A percentile compares a stretch with the other conserved stretches of the same genome.
Conservation (phyloP, 2,797 vertebrate species). For the Poeciliopsis presidionis region DNA sequence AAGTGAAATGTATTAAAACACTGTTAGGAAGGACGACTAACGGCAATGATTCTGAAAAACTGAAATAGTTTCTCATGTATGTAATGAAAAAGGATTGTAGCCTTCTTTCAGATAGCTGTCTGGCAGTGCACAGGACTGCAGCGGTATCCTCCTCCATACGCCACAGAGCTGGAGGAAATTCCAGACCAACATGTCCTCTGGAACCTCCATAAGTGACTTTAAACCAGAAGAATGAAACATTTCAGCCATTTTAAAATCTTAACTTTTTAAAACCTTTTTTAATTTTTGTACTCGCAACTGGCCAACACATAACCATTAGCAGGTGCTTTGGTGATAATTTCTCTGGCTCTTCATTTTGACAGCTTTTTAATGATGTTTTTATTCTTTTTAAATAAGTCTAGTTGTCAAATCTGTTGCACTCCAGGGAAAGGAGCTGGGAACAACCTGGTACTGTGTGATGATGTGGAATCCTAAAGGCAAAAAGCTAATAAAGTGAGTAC, state of each 20-base stretch:
- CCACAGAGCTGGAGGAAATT: not conserved
- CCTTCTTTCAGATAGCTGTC: not conserved
- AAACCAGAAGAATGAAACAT: not conserved
- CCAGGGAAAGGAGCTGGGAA: not conserved
- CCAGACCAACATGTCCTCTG: not conserved
- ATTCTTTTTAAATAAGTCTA: not conserved
- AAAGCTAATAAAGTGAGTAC: conserved; percentile 69
- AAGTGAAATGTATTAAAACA: not conserved
- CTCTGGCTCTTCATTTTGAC: not conserved
- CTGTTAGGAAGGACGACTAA: not conserved
- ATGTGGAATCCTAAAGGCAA: conserved; percentile 62
- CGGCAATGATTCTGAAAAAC: not conserved
- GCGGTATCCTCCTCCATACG: not conserved
- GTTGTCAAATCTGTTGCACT: not conserved
- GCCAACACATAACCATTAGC: not conserved
- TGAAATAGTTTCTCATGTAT: not conserved
- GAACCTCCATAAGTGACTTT: not conserved
- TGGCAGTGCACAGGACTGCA: not conserved
- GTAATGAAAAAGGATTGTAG: not conserved
- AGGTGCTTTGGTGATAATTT: not conserved
- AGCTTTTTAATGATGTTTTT: not conserved
- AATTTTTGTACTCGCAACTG: not conserved
- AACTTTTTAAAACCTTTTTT: not conserved
- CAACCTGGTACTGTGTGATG: conserved; percentile 33
- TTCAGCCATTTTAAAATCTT: not conserved